Evolutionary conservation across 2,797 vertebrate species (phyloP), one percentile per base, ranked within the genome.

Genomic region (Neosilurus mollespiculum): DNA sequence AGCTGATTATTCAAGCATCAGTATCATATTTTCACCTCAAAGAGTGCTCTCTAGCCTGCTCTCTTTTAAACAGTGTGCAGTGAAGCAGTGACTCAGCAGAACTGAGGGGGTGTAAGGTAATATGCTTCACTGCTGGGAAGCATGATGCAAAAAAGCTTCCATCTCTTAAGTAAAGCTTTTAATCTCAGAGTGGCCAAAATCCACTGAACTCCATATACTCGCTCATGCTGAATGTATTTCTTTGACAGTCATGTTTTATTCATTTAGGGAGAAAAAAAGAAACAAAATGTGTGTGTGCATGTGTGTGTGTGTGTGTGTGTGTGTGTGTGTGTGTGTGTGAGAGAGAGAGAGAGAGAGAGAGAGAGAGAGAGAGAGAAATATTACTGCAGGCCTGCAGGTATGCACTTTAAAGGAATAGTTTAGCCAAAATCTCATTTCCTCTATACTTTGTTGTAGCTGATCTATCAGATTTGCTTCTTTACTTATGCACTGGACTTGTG

Each of bases 41-140:
- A 79, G 53, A 83, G 69, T 51, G 49, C 78, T 75, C 18, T 72
- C 58, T 37, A 73, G 59, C 80, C 67, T 43, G 14, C 43, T 49
- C 20, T 20, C 15, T 3, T 49, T 72, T 58, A 51, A 49, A 72
- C n/a, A 72, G 56, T 43, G 8, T 49, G 56, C 69, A 81, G 80
- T 81, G 84, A 72, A 72, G 11, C 75, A 77, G 80, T 86, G 86
- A 88, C 81, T 87, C 87, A 86, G 87, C 84, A 86, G 16, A 81
- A 84, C 84, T 70, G 30, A 78, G 16, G 7, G 56, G 49, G 72
- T 9, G 75, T 78, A 30, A 78, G 51, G 26, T 54, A 85, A 71
- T 81, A 53, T 54, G 26, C 66, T 71, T 49, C 10, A 37, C 24
- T 77, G 53, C 71, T 81, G 54, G 14, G 64, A 85, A 69, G 59